Evolutionary conservation across 2,888 invertebrate genomes (phyloP).

Genomic region (Meteorus colon): DNA sequence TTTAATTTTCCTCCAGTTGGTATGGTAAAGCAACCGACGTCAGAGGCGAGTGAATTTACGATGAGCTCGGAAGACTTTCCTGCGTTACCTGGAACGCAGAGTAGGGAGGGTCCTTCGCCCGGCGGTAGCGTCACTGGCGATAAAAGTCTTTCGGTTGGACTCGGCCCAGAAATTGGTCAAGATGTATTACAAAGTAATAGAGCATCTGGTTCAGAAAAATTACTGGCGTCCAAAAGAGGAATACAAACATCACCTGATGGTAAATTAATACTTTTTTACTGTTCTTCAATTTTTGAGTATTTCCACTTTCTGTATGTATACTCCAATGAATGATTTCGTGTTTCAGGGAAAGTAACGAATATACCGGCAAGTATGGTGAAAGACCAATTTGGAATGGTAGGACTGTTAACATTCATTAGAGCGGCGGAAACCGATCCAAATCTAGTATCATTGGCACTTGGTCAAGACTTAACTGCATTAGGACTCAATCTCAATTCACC

Average conservation of each 20-base stretch:
- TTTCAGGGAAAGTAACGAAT: slow-evolving; percentile 94
- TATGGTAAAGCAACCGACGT: slow-evolving; percentile 95
- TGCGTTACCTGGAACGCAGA: slow-evolving; percentile 95
- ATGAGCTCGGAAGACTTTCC: slow-evolving; percentile 99
- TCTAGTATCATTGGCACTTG: slow-evolving; percentile 95
- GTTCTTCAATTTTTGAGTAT: slow-evolving; percentile 18
- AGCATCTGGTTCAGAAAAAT: slow-evolving; percentile 69
- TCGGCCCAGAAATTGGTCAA: slow-evolving; percentile 72
- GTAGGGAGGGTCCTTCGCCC: slow-evolving; percentile 81
- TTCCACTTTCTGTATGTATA: slow-evolving; percentile 29
- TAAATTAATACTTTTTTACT: slow-evolving; percentile 64
- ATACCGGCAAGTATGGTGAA: slow-evolving; percentile 99
- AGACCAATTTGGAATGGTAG: slow-evolving; percentile 99
- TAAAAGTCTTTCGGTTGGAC: slow-evolving; percentile 72
- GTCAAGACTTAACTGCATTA: slow-evolving; percentile 97
- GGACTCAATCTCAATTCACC: slow-evolving; percentile 99
- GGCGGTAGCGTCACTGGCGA: slow-evolving; percentile 75
- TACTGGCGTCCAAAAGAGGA: slow-evolving; percentile 80
- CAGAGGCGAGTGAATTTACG: slow-evolving; percentile 94
- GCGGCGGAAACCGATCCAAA: slow-evolving; percentile 98
- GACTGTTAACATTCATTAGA: slow-evolving; percentile 97
- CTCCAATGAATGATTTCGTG: slow-evolving; percentile 34
- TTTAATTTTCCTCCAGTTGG: slow-evolving; percentile 79
- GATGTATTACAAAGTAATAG: slow-evolving; percentile 71
- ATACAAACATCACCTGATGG: slow-evolving; percentile 97